These are phyloP conservation scores for Ameiurus melas DNA, from an alignment of 2,113 vertebrate species.

Conservation along the genomic window DNA sequence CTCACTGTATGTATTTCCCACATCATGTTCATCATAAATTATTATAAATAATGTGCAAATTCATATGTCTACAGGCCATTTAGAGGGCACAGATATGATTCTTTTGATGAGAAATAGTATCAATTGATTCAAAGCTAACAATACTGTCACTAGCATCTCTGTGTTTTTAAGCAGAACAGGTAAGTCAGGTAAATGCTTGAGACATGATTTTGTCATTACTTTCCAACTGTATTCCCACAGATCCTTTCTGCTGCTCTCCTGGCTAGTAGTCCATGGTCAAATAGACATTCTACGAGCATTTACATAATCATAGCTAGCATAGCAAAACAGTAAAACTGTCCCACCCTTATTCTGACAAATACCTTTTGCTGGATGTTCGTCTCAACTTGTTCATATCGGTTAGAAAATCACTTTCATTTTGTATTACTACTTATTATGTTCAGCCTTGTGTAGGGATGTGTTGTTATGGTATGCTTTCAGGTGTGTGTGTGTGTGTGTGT, in stretches of 20 bases:
- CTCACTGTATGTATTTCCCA: background rate
- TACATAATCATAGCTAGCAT: background rate
- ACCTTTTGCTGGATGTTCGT: background rate
- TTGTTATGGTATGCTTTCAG: background rate
- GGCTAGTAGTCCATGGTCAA: background rate
- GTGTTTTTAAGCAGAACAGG: background rate
- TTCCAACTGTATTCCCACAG: background rate
- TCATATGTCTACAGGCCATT: background rate
- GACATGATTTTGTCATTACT: background rate
- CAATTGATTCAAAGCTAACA: background rate
- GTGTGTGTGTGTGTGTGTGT: background rate
- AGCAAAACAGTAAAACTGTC: background rate
- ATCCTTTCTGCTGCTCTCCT: background rate
- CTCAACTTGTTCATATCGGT: background rate
- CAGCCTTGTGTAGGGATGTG: background rate
- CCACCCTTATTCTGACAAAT: background rate
- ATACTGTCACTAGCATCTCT: background rate
- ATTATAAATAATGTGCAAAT: background rate
- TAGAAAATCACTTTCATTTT: background rate
- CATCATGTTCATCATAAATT: background rate
- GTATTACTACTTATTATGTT: background rate
- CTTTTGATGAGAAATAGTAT: background rate
- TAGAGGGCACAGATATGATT: background rate
- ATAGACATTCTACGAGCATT: background rate
- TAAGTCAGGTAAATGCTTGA: background rate